A percentile compares a stretch with the other conserved stretches of the same genome.
Conservation (phyloP, 2,797 vertebrate species). For the Melanotaenia nigrans region DNA sequence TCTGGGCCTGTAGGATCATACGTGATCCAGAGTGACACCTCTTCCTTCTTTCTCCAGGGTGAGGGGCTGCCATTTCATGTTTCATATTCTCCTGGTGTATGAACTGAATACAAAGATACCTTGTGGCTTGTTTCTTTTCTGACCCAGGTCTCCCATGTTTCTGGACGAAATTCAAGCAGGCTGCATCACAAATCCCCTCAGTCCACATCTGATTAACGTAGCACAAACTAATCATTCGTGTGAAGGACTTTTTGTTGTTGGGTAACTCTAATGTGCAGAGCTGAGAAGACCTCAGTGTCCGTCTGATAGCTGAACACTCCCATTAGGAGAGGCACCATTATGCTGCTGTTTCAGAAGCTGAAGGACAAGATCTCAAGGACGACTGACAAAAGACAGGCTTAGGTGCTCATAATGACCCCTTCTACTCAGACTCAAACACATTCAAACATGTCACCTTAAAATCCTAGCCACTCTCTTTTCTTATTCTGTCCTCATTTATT, state of each 20-base stretch:
- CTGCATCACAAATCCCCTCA: conserved; percentile 7
- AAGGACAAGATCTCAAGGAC: conserved; percentile 66
- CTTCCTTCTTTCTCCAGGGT: conserved; percentile 32
- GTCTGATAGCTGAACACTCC: conserved; percentile 25
- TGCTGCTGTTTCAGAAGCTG: conserved; percentile 35
- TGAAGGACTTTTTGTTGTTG: conserved; percentile 42
- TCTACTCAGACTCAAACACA: conserved; percentile 20
- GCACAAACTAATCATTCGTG: conserved; percentile 41
- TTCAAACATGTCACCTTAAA: conserved; percentile 17
- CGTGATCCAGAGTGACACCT: conserved; percentile 60
- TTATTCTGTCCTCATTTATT: conserved; percentile 25
- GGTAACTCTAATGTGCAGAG: conserved; percentile 29
- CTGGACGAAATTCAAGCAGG: conserved; percentile 27
- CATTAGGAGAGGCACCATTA: conserved; percentile 24
- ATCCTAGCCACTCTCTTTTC: conserved; percentile 12
- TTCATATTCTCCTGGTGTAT: conserved; percentile 54
- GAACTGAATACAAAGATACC: conserved; percentile 52
- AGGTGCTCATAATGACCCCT: conserved; percentile 32
- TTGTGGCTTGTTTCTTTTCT: conserved; percentile 44
- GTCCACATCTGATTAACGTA: conserved; percentile 35
- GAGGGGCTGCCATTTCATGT: conserved; percentile 44
- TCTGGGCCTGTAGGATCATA: conserved; percentile 49
- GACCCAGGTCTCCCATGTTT: conserved; percentile 30
- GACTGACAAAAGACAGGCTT: conserved; percentile 52
- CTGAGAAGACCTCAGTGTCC: conserved; percentile 17